A percentile compares a stretch with the other conserved stretches of the same genome.
These are phyloP conservation scores for Cichlasoma orientale DNA, from an alignment of 2,797 vertebrate genomes.

Conservation along the genomic window DNA sequence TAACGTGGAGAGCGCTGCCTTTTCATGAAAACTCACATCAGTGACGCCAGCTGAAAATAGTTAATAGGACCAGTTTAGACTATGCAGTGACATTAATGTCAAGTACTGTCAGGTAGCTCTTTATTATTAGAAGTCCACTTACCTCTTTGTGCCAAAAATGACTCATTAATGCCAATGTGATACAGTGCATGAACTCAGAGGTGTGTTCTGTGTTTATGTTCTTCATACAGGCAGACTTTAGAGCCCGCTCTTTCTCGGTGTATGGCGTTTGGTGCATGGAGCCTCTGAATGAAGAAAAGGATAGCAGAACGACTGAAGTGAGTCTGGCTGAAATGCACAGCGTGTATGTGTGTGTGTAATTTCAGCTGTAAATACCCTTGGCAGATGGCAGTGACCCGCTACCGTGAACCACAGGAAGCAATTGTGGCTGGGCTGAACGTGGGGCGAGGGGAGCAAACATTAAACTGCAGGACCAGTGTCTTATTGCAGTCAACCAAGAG, in stretches of 20 bases:
- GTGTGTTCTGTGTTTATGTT: slow-evolving; percentile 22
- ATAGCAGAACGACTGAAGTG: slow-evolving; percentile 29
- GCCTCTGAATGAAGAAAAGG: slow-evolving; percentile 29
- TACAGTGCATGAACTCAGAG: slow-evolving; percentile 1
- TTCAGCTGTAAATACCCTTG: slow-evolving; percentile 76
- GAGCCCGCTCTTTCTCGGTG: no score
- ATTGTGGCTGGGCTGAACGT: slow-evolving; percentile 66
- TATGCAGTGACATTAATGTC: neutral
- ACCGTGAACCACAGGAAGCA: slow-evolving; percentile 70
- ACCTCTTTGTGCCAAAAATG: neutral
- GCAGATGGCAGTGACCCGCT: slow-evolving; percentile 70
- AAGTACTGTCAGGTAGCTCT: neutral
- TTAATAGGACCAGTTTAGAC: neutral
- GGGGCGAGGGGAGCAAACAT: slow-evolving; percentile 63
- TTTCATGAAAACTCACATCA: slow-evolving; percentile 8
- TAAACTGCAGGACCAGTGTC: slow-evolving; percentile 73
- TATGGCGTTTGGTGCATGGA: neutral
- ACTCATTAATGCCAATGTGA: neutral
- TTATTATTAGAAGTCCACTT: neutral
- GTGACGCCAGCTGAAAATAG: neutral
- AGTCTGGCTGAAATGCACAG: slow-evolving; percentile 37
- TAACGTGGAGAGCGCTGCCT: neutral
- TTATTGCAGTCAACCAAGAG: slow-evolving; percentile 73
- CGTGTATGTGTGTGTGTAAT: slow-evolving; percentile 67
- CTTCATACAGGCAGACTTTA: neutral